Base-by-base conservation (phyloP, 1,140 invertebrate species). In the Tetragonula clypearis region DNA sequence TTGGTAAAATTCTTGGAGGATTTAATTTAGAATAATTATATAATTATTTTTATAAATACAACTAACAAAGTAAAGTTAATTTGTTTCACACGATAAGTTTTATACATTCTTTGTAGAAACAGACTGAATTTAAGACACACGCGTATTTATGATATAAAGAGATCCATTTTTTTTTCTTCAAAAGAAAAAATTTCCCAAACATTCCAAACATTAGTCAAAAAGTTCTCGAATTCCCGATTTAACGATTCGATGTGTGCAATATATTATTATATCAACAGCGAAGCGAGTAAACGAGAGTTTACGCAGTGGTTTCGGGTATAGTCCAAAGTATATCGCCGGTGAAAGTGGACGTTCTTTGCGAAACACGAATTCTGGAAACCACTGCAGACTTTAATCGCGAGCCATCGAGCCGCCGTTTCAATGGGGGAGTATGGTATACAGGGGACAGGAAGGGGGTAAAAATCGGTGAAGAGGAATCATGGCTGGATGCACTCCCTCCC, bases 391-490 rank as follows among this genome's bases (percentile, higher is more conserved):
- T 87, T 90, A 90, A 87, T 90, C 89, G 86, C 69, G 86, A 79
- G 66, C 83, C 86, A 87, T 90, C 88, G 89, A 78, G 82, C 88
- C 76, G 83, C 72, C 49, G 79, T 69, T 77, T 75, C 60, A 75
- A 80, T 74, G 69, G 62, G 68, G 76, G 77, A 73, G 77, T 79
- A 79, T 83, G 75, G 72, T 62, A 26, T 66, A 66, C 60, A 78
- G 75, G 75, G 85, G 85, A 87, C 91, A 91, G 90, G 92, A 93
- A 93, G 91, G 92, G 93, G 93, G 92, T 93, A 92, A 93, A 92
- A 94, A 93, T 94, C 93, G 93, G 93, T 93, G 93, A 93, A 90
- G 91, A 94, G 93, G 93, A 94, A 93, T 90, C 90, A 93, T 89
- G 93, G 93, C 90, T 94, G 91, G 93, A 91, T 94, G 93, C 92